Base-by-base conservation (phyloP, 2,113 vertebrate species). In the Heptranchias perlo region DNA sequence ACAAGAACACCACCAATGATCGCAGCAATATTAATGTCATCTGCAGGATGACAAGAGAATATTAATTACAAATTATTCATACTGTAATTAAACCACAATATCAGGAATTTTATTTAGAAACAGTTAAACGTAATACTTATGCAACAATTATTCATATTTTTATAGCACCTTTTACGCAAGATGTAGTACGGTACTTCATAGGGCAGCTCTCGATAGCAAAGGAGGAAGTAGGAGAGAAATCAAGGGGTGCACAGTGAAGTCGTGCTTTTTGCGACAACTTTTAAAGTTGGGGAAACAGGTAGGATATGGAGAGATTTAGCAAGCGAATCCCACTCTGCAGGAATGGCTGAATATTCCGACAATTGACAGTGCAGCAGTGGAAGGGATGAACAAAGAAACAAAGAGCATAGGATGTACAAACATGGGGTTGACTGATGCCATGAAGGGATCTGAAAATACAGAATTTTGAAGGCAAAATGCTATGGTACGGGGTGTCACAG, bases 11-110 rank as follows among this genome's bases (percentile, higher is more conserved):
- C 98, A 0, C 99, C 99, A 3, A 99, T 97, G 96, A 98, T 99
- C 96, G 98, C 98, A 0, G 98, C 97, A 0, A 99, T 98, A 96
- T 99, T 99, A 73, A 99, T 97, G 96, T 99, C 98, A 97, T 99
- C 99, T 99, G 97, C 67, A 97, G 96, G 96, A 31, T 47, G 35
- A 94, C 11, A 64, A 67, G 18, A 94, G 65, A n/a, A n/a, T n/a
- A n/a, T n/a, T n/a, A n/a, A 82, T 82, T 44, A 82, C 78, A 82
- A 73, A 93, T 67, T 95, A 49, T 69, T 31, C 93, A 95, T 39
- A 23, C 58, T 39, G 39, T 16, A 82, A 82, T 44, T 39, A 93
- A 82, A 62, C 44, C 28, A n/a, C 52, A n/a, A n/a, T n/a, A n/a
- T 62, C 39, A 62, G 16, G 54, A 92, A 25, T 23, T 35, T 7